Conservation (phyloP, 2,888 invertebrate species). For the Nephrotoma appendiculata region DNA sequence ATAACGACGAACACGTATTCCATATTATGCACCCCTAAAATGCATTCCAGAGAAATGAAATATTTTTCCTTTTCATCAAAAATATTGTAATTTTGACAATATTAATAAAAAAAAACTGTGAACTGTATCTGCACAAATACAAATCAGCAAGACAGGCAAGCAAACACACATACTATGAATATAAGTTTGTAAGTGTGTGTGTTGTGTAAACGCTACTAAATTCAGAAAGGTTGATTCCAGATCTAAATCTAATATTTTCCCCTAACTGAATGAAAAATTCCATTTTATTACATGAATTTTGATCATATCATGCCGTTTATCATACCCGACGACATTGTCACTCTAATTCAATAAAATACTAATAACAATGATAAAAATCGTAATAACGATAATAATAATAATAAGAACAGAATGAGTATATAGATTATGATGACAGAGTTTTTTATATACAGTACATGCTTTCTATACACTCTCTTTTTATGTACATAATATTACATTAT, state of each 20-base stretch:
- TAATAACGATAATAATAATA: neutral
- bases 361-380: neutral
- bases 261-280: neutral
- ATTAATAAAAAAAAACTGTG: neutral
- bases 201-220: neutral
- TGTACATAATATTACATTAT: neutral
- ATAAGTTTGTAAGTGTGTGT: neutral
- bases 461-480: neutral
- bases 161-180: neutral
- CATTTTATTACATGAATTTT: neutral
- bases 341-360: conserved; percentile 1
- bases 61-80: neutral
- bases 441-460: neutral
- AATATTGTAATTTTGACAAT: neutral
- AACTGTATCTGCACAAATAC: neutral
- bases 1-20: neutral
- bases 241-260: neutral
- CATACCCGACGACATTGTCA: neutral
- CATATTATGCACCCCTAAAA: neutral
- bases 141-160: neutral
- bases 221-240: neutral
- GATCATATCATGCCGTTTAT: conserved; percentile 1
- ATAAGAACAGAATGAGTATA: neutral
- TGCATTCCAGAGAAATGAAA: neutral
- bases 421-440: neutral